Percentiles rank a stretch among this genome's conserved stretches.
These are phyloP conservation scores for Gallinago media DNA, from an alignment of 2,113 vertebrate genomes.

Conservation along the genomic window DNA sequence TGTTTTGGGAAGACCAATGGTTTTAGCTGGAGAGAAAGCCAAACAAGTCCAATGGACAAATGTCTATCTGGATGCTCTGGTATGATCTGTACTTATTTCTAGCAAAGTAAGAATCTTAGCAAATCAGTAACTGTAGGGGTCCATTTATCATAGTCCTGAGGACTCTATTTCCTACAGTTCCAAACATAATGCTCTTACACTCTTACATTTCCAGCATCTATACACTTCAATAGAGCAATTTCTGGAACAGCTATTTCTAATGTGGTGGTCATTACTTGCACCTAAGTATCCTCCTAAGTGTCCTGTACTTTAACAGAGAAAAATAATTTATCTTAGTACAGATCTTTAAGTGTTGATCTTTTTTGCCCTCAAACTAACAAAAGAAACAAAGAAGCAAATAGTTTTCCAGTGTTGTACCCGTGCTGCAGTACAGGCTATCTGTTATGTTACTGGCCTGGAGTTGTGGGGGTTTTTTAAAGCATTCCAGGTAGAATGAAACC, in stretches of 20 bases:
- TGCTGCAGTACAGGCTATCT: background rate
- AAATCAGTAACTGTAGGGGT: background rate
- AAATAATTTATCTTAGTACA: background rate
- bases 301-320: background rate
- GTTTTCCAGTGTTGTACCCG: background rate
- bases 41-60: constrained; percentile 99
- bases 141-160: background rate
- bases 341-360: background rate
- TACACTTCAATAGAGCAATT: background rate
- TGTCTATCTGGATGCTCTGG: constrained; percentile 96
- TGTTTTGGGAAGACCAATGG: constrained; percentile 96
- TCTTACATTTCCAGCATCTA: background rate
- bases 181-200: background rate
- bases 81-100: constrained; percentile 70
- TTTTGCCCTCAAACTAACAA: background rate
- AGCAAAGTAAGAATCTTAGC: background rate
- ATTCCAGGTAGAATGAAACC: background rate
- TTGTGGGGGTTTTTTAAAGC: background rate
- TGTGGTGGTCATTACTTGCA: background rate
- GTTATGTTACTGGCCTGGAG: background rate
- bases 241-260: background rate
- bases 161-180: background rate
- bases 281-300: background rate
- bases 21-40: constrained; percentile 91
- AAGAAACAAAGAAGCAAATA: background rate